Evolutionary conservation across 23 tunicate genomes (phyloP), one percentile per base, ranked within the genome.

Genomic region (Phallusia fumigata): DNA sequence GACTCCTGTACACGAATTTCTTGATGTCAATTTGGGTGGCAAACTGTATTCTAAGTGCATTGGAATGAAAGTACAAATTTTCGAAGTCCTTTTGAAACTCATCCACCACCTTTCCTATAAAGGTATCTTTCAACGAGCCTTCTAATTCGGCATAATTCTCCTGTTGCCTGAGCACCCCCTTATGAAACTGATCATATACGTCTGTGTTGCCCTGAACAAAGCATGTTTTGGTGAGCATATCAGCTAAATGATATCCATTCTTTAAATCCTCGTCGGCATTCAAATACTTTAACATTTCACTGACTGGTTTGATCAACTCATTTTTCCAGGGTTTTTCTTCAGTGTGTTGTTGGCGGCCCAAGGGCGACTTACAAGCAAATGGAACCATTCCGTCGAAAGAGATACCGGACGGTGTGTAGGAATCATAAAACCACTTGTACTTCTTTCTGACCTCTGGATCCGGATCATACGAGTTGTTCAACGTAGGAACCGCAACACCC

Each of bases 181-280:
- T 30, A 19, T 19, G 15, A 45, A 77, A 84, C 12, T 35, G 13
- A 11, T 77, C 52, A 31, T 84, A 78, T 11, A 84, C 76, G 0
- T 19, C 32, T 33, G n/a, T 18, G 30, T 84, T 45, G 11, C 88
- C 88, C 19, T 77, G 65, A 10, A 84, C 88, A 19, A 84, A 58
- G 30, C 88, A 84, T 31, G 88, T 77, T 21, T 35, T 84, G 15
- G 75, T 84, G 19, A 84, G 74, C 36, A 84, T 77, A 28, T 84
- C 88, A 74, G 77, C 77, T 65, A 84, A 22, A 31, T 65, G 64
- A 51, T 84, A 84, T 30, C 88, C 88, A 32, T 84, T 84, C 36
- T 78, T 78, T 0, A 78, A n/a, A 47, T 78, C 65, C 11, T 84
- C 76, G 12, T 78, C 76, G 18, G 26, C 0, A 24, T 32, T 78